phyloP scores from a whole-genome alignment of 2,113 vertebrate genomes.

The Calidris pugnax region DNA sequence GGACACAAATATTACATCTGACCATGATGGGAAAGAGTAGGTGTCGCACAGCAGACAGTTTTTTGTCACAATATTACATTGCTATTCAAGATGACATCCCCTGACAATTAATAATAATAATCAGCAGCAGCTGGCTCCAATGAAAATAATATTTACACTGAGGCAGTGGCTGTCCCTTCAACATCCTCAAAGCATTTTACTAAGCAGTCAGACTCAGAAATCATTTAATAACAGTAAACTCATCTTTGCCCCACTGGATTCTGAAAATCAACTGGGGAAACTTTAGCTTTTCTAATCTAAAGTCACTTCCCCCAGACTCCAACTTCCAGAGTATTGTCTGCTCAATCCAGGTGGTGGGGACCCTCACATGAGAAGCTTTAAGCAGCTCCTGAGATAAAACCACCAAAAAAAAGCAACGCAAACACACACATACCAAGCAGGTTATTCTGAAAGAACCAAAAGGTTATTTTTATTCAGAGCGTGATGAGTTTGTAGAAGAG shows the following conservation, averaged over 20 bases:
- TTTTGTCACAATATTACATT: neutral
- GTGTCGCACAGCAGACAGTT: fast-evolving
- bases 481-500: neutral
- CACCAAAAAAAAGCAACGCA: neutral
- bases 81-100: neutral
- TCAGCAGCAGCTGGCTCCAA: neutral
- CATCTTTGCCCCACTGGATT: neutral
- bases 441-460: neutral
- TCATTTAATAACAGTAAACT: neutral
- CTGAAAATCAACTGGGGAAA: neutral
- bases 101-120: neutral
- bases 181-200: neutral
- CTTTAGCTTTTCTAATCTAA: fast-evolving
- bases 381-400: neutral
- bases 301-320: neutral
- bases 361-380: neutral
- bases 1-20: neutral
- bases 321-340: neutral
- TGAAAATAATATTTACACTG: neutral
- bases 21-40: neutral
- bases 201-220: neutral
- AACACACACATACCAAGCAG: fast-evolving
- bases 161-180: neutral
- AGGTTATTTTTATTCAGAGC: fast-evolving
- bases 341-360: fast-evolving